Evolutionary conservation across 64 coral and sea anemone genomes (phyloP).

Genomic region (Montipora cactus): DNA sequence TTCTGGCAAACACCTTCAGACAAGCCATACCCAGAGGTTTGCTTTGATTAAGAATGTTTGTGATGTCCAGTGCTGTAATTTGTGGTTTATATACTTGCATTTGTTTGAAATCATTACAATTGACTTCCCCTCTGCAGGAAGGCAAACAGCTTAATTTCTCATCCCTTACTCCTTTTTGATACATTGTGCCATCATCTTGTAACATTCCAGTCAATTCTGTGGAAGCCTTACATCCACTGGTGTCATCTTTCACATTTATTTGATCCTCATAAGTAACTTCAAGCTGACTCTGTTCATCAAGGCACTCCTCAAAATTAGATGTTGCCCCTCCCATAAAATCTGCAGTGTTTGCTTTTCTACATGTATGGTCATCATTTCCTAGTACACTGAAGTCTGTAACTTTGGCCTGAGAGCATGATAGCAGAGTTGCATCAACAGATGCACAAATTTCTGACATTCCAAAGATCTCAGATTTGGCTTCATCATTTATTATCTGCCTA

Average conservation of each 20-base stretch:
- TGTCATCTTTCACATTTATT: background rate
- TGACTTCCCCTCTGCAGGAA: background rate
- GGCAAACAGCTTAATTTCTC: background rate
- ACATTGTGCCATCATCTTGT: background rate
- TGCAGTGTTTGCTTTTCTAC: background rate
- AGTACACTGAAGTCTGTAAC: background rate
- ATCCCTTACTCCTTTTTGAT: background rate
- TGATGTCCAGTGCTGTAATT: slow-evolving; percentile 75
- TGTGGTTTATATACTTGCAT: slow-evolving; percentile 64
- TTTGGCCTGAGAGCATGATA: background rate
- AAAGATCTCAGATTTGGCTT: background rate
- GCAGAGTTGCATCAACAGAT: background rate
- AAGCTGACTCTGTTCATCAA: background rate
- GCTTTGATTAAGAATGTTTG: slow-evolving; percentile 71
- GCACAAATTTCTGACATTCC: background rate
- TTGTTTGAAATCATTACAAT: background rate
- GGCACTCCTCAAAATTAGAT: background rate
- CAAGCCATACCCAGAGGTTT: slow-evolving; percentile 69
- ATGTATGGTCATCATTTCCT: background rate
- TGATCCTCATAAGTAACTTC: background rate
- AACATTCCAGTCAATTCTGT: background rate
- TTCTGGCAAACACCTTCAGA: slow-evolving; percentile 72
- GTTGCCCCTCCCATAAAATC: background rate
- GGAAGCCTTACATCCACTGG: background rate
- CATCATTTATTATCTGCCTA: background rate